These are phyloP conservation scores for Smutsia gigantea DNA, from an alignment of 2,797 vertebrate genomes.

Conservation along the genomic window DNA sequence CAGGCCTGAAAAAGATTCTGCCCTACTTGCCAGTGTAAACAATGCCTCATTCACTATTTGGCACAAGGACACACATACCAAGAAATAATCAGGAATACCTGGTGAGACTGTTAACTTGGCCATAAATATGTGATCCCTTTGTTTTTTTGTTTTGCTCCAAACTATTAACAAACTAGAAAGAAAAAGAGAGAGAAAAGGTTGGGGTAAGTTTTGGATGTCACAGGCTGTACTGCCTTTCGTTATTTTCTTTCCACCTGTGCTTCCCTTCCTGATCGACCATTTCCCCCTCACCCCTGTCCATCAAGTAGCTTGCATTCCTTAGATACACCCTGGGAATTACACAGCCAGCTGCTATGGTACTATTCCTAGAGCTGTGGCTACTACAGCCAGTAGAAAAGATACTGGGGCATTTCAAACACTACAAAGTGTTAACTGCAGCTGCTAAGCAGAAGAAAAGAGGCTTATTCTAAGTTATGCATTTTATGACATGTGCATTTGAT, in stretches of 20 bases:
- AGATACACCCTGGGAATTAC: background rate
- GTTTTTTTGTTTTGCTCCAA: background rate
- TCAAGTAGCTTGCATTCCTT: background rate
- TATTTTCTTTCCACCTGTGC: background rate
- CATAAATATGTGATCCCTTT: background rate
- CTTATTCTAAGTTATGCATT: background rate
- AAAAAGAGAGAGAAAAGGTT: background rate
- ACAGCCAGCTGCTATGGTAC: background rate
- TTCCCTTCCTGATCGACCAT: background rate
- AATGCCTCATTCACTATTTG: slow-evolving; percentile 32
- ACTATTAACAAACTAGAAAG: background rate
- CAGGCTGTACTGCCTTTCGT: background rate
- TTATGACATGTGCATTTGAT: slow-evolving; percentile 20
- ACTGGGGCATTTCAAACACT: background rate
- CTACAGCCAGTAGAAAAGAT: background rate
- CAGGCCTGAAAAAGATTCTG: background rate
- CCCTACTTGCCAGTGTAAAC: background rate
- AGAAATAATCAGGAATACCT: background rate
- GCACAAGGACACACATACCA: background rate
- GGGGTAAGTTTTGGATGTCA: background rate
- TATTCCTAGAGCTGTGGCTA: background rate
- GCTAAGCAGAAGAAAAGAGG: slow-evolving; percentile 20
- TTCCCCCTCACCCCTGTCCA: background rate
- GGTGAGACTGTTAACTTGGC: background rate
- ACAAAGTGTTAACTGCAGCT: slow-evolving; percentile 56